phyloP scores from a whole-genome alignment of 2,888 invertebrate genomes.

The Barypeithes pellucidus region DNA sequence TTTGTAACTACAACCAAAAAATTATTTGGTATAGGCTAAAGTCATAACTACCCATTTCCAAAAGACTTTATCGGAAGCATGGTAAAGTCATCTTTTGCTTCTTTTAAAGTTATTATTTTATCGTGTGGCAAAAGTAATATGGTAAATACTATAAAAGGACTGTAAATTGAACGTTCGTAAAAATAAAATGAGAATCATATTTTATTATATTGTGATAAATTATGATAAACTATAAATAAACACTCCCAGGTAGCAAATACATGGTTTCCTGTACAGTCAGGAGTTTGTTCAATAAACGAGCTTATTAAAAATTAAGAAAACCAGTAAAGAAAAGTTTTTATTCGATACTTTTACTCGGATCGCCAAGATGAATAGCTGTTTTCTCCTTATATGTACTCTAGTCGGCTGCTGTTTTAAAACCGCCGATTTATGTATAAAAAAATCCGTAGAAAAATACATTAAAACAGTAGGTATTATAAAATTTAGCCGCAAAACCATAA shows the following conservation, averaged over 20 bases:
- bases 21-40: too few species aligned
- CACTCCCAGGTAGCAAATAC: too few species aligned
- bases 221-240: not conserved
- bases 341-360: conserved; percentile 39
- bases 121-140: too few species aligned
- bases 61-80: too few species aligned
- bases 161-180: not conserved
- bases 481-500: conserved; percentile 24
- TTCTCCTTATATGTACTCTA: conserved; percentile 42
- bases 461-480: conserved; percentile 30
- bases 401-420: conserved; percentile 40
- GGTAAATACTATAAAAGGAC: not conserved
- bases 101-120: not conserved
- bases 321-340: conserved; percentile 42
- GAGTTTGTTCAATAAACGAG: not conserved
- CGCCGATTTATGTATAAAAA: conserved; percentile 43
- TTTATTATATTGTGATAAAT: not conserved
- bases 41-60: too few species aligned
- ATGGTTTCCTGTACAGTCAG: not conserved
- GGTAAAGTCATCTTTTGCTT: too few species aligned
- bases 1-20: too few species aligned
- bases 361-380: conserved; percentile 46
- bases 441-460: conserved; percentile 38
- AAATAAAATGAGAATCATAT: not conserved
- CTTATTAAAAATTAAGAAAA: conserved; percentile 52